These are phyloP conservation scores for Neolamprologus toae DNA, from an alignment of 2,113 vertebrate species.

Conservation along the genomic window DNA sequence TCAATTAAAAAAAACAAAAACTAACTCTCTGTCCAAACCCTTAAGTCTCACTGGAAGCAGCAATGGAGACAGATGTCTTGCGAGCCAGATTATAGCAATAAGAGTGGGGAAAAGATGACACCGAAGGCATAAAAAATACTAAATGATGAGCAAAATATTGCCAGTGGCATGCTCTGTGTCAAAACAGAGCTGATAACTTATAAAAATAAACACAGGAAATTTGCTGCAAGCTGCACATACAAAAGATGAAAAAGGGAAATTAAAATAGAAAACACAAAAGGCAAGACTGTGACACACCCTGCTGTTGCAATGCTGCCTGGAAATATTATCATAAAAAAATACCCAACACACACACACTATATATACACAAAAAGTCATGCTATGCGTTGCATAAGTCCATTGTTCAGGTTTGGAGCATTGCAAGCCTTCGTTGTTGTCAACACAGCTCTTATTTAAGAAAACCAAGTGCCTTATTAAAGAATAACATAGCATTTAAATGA, in stretches of 20 bases:
- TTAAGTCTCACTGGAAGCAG: conserved; percentile 12
- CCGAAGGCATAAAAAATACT: conserved; percentile 18
- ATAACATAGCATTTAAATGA: conserved; percentile 14
- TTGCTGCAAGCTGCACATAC: neutral
- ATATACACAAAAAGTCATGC: neutral
- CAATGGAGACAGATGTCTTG: conserved; percentile 36
- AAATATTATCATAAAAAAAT: neutral
- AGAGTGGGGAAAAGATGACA: conserved; percentile 9
- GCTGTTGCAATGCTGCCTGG: neutral
- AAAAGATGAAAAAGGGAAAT: neutral
- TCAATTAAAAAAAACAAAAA: neutral
- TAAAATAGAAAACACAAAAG: conserved; percentile 1
- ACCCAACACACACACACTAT: neutral
- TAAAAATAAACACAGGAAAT: conserved; percentile 18
- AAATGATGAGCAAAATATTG: conserved; percentile 24
- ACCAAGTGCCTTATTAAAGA: neutral
- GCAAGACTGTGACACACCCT: conserved; percentile 2
- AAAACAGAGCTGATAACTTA: conserved; percentile 7
- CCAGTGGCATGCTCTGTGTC: neutral
- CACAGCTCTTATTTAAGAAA: neutral
- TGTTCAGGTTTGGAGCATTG: neutral
- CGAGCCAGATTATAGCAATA: conserved; percentile 37
- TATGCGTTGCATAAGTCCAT: neutral
- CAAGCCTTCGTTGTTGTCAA: neutral
- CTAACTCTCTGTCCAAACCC: neutral